Evolutionary conservation across 2,888 invertebrate species (phyloP).

Genomic region (Lottia scabra): DNA sequence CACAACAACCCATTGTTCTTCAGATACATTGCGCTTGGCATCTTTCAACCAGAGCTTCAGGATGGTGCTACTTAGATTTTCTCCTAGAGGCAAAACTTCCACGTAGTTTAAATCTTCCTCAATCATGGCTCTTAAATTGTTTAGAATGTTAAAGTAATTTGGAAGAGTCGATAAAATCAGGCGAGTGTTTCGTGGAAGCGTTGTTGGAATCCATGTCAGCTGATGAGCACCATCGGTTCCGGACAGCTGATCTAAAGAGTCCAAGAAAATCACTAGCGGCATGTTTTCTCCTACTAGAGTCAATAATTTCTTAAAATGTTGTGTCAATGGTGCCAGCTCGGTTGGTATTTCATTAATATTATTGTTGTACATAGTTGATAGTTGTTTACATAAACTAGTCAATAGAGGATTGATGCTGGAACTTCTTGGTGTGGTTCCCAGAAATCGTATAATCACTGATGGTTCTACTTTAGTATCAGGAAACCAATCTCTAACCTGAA

Average conservation of each 20-base stretch:
- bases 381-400: constrained; percentile 95
- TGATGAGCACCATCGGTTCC: constrained; percentile 94
- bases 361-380: constrained; percentile 73
- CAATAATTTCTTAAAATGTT: constrained; percentile 93
- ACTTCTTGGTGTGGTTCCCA: constrained; percentile 97
- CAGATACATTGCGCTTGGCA: constrained; percentile 74
- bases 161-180: constrained; percentile 81
- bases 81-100: constrained; percentile 76
- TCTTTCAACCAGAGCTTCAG: constrained; percentile 85
- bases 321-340: constrained; percentile 93
- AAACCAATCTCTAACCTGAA: constrained; percentile 25
- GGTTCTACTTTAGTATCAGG: constrained; percentile 70
- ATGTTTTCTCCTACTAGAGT: constrained; percentile 72
- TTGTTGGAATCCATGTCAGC: constrained; percentile 94
- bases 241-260: constrained; percentile 96
- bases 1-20: constrained; percentile 94
- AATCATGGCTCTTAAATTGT: constrained; percentile 55
- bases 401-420: constrained; percentile 93
- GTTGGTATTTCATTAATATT: constrained; percentile 87
- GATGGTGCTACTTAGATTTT: constrained; percentile 93
- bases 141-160: constrained; percentile 57
- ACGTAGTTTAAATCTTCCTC: constrained; percentile 51
- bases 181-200: constrained; percentile 89
- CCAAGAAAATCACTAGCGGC: constrained; percentile 90
- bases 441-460: constrained; percentile 88